Base-by-base conservation (phyloP, 1,140 invertebrate genomes). In the Heliconius melpomene region DNA sequence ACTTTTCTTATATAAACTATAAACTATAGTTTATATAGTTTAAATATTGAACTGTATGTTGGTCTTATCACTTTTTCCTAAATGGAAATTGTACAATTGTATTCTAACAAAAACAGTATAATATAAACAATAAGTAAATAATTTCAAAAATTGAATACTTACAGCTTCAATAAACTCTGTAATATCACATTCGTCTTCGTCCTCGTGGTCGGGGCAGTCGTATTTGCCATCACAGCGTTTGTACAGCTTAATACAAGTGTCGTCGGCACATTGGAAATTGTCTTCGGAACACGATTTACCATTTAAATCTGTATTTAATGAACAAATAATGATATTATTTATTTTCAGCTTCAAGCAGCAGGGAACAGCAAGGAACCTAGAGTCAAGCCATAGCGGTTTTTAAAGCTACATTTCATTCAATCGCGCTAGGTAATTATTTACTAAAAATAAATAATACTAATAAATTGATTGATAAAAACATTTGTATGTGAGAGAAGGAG, bases 121-220 rank as follows among this genome's bases (percentile, higher is more conserved):
- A 6, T 18, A 8, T 26, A n/a, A 26, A 29, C 11, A 11, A 16
- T 16, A 29, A 66, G 16, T 23, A 57, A 9, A 66, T 13, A 29
- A 16, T 60, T 5, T 2, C 29, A 66, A 66, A 5, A 66, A 72
- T 0, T 16, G 16, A 46, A 72, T 3, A 23, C 71, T 40, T 7
- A 72, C 71, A n/a, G 0, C 7, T 80, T 79, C 90, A 60, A 84
- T 52, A 7, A 84, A 60, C 26, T 85, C 81, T 0, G 82, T 60
- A 8, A 83, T 73, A 29, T 90, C 87, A 85, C 96, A 98, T 71
- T 96, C 94, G 13, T 95, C 88, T 87, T 98, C 98, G 84, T 98
- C 98, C 2, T 96, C 97, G 50, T 95, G 95, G 87, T 98, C 97
- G 6, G 90, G 85, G 85, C 98, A 98, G 87, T 98, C 97, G 60